Evolutionary conservation across 2,888 invertebrate species (phyloP), one percentile per base, ranked within the genome.

Genomic region (Sarcophaga rosellei): DNA sequence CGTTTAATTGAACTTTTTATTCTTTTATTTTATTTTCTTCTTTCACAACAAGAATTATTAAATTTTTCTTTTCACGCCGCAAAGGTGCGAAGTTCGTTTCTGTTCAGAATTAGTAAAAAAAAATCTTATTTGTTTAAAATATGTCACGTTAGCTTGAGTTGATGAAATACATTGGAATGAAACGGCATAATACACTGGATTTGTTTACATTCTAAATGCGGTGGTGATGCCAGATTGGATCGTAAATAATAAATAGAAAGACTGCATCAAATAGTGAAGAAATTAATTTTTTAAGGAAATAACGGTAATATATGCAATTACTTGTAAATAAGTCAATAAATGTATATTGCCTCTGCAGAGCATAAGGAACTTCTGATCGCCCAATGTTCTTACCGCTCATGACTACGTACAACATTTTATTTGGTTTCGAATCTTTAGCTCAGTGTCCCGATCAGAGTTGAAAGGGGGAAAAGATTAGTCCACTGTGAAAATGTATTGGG

Each of bases 51-150:
- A 20, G 53, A 61, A 66, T 47, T 59, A 15, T 44, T 15, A 45
- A 68, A n/a, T 4, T 68, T 69, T 62, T n/a, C 44, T 69, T 73
- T 77, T 57, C 21, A 53, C 53, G 15, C 68, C 12, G 10, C 53
- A 53, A 78, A 69, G 35, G 81, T 70, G 59, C 85, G 81, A 85
- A 85, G 85, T 85, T 79, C 81, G 85, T 61, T 81, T 78, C 8
- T 75, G 23, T 70, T 79, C 11, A 76, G n/a, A 74, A 66, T 61
- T 66, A 65, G 76, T 53, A 73, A 72, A 61, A 70, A 65, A 63
- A 8, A 81, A 84, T 74, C 74, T 8, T 57, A 78, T 62, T 21
- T 80, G 23, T 73, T 74, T 47, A 45, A 79, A 59, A 61, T 44
- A 76, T 72, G 65, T 82, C 77, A 73, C 8, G 12, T 66, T 82